phyloP scores from a whole-genome alignment of 2,888 invertebrate genomes.

The Oscheius sp. region DNA sequence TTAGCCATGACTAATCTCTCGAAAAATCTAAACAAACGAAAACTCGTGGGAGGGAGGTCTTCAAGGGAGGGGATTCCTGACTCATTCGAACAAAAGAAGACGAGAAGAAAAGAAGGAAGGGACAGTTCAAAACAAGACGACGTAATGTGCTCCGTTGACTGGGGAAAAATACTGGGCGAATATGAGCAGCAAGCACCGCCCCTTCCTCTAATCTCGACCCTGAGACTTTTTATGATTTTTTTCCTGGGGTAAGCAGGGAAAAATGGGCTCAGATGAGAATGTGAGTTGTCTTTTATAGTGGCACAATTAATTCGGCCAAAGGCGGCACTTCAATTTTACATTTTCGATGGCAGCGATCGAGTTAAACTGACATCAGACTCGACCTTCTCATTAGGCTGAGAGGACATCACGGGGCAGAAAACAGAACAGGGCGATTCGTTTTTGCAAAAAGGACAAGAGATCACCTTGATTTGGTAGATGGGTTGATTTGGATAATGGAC shows the following conservation, averaged over 20 bases:
- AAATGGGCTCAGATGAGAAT: too few species aligned
- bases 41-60: too few species aligned
- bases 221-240: neutral
- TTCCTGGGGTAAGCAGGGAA: neutral
- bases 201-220: neutral
- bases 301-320: slow-evolving; percentile 20
- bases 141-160: too few species aligned
- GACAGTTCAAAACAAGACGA: too few species aligned
- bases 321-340: slow-evolving; percentile 14
- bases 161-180: too few species aligned
- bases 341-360: slow-evolving; percentile 28
- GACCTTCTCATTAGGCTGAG: slow-evolving; percentile 22
- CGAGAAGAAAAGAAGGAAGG: too few species aligned
- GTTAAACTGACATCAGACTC: slow-evolving; percentile 32
- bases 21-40: too few species aligned
- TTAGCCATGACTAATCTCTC: too few species aligned
- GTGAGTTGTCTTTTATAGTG: slow-evolving; percentile 8
- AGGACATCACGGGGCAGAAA: slow-evolving; percentile 4
- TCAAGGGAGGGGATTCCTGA: too few species aligned
- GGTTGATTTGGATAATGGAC: too few species aligned
- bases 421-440: neutral
- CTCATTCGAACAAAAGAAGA: too few species aligned
- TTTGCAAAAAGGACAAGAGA: neutral
- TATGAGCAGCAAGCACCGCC: neutral
- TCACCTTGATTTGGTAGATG: too few species aligned